A percentile compares a stretch with the other conserved stretches of the same genome.
Evolutionary conservation across 1,140 invertebrate genomes (phyloP).

Genomic region (Pachyrhynchus sulphureomaculatus): DNA sequence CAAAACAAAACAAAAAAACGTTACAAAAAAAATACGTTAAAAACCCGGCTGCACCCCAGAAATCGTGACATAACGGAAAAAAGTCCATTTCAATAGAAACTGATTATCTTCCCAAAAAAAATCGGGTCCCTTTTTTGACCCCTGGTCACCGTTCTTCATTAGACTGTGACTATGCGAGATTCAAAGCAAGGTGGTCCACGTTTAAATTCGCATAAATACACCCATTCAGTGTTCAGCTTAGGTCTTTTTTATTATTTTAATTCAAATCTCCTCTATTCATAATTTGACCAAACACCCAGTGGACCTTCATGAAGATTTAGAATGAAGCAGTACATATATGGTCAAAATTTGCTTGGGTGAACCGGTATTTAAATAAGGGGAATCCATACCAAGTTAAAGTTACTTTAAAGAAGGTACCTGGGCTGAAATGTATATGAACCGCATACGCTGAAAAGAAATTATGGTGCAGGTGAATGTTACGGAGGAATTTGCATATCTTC

Average conservation of each 20-base stretch:
- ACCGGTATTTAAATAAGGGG: constrained; percentile 30
- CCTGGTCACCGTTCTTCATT: constrained; percentile 27
- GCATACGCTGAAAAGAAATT: background rate
- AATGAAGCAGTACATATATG: background rate
- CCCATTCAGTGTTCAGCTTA: constrained; percentile 20
- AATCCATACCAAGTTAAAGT: constrained; percentile 21
- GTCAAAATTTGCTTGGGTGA: constrained; percentile 11
- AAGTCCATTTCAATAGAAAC: constrained; percentile 24
- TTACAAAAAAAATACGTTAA: constrained; percentile 39
- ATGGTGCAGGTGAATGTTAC: constrained; percentile 4
- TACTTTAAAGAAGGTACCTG: background rate
- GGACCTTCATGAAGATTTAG: constrained; percentile 7
- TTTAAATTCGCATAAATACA: constrained; percentile 33
- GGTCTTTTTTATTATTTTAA: constrained; percentile 34
- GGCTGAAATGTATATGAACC: background rate
- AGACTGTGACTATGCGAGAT: constrained; percentile 26
- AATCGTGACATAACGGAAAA: constrained; percentile 35
- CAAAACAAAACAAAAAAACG: constrained; percentile 20
- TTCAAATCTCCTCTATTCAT: constrained; percentile 24
- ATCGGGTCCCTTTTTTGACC: constrained; percentile 36
- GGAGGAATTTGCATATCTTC: constrained; percentile 29
- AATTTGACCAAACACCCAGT: constrained; percentile 21
- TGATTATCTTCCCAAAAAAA: constrained; percentile 32
- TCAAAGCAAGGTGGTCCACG: constrained; percentile 30
- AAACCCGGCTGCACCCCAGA: constrained; percentile 23